These are phyloP conservation scores for Aleiodes testaceus DNA, from an alignment of 2,888 invertebrate genomes.

Conservation along the genomic window DNA sequence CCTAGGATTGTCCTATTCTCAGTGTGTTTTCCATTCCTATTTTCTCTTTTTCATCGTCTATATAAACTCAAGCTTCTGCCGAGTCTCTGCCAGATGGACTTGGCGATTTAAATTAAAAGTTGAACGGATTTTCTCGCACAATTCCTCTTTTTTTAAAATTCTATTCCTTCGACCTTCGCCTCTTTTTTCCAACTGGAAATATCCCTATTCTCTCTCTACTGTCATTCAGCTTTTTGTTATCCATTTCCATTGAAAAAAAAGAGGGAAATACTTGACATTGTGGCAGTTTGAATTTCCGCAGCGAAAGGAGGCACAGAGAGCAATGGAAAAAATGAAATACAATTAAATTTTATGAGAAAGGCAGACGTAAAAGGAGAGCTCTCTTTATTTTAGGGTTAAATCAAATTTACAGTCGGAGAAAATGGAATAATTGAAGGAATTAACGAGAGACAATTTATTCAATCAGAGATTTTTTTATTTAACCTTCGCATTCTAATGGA, in stretches of 20 bases:
- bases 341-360: too few relatives aligned
- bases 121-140: not conserved
- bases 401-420: not conserved
- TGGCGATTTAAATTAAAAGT: slow-evolving; percentile 40
- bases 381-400: too few relatives aligned
- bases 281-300: slow-evolving; percentile 20
- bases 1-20: slow-evolving; percentile 24
- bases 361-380: too few relatives aligned
- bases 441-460: too few relatives aligned
- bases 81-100: slow-evolving; percentile 36
- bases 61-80: slow-evolving; percentile 30
- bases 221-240: not conserved
- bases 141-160: not conserved
- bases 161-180: slow-evolving; percentile 13
- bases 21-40: not conserved
- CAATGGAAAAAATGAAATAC: too few relatives aligned
- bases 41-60: not conserved
- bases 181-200: slow-evolving; percentile 11
- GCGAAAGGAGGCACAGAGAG: not conserved
- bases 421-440: not conserved
- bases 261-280: not conserved
- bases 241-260: not conserved
- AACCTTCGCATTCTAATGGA: too few relatives aligned
- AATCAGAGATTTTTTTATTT: too few relatives aligned
- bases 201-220: not conserved